Percentiles rank a stretch among this genome's conserved stretches.
Evolutionary conservation across 2,113 vertebrate species (phyloP).

Genomic region (Catharus bicknelli): DNA sequence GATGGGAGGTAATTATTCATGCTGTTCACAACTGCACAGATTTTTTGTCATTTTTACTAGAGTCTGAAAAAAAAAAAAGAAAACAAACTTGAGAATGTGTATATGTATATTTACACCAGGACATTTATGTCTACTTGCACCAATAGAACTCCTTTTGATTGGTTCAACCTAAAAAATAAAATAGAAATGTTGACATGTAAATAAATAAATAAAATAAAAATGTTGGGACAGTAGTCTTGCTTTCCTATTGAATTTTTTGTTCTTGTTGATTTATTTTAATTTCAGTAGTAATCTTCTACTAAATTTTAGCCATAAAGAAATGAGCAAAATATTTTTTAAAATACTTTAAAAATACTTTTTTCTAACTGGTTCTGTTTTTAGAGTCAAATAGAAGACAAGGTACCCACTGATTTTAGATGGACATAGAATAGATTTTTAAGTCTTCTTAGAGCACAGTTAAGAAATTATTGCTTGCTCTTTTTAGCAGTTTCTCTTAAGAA

Average conservation of each 20-base stretch:
- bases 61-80: background rate
- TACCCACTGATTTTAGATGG: background rate
- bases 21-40: background rate
- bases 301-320: background rate
- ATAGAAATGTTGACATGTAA: too few relatives aligned
- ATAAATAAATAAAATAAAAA: background rate
- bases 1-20: background rate
- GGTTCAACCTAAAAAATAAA: background rate
- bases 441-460: background rate
- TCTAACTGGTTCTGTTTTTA: background rate
- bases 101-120: background rate
- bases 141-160: background rate
- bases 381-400: background rate
- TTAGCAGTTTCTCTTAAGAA: background rate
- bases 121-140: background rate
- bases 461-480: background rate
- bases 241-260: background rate
- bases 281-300: background rate
- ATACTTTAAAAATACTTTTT: background rate
- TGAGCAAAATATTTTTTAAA: fast-evolving
- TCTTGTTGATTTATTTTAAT: background rate
- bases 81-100: background rate
- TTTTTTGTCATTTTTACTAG: background rate
- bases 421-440: background rate
- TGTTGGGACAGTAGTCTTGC: background rate